Percentiles rank a stretch among this genome's conserved stretches.
Conservation (phyloP, 2,113 vertebrate genomes). For the Colius striatus region DNA sequence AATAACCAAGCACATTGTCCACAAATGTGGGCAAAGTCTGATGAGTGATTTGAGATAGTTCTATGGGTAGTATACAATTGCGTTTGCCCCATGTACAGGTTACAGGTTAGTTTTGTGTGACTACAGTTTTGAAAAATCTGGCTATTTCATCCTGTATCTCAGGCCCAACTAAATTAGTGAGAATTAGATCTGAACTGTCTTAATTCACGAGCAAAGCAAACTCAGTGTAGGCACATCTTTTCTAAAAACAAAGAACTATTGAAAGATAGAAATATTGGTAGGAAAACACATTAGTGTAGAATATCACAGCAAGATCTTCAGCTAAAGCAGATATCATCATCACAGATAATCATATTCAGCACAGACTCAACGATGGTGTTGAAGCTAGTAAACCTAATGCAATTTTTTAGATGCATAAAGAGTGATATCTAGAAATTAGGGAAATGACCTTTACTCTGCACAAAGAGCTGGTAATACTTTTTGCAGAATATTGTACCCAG, state of each 20-base stretch:
- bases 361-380: not conserved
- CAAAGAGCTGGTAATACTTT: not conserved
- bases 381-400: not conserved
- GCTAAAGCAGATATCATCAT: not conserved
- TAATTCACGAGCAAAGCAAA: not conserved
- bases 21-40: not conserved
- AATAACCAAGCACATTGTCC: not conserved
- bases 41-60: not conserved
- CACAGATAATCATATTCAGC: not conserved
- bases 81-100: not conserved
- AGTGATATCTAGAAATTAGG: not conserved
- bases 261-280: not conserved
- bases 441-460: not conserved
- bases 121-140: not conserved
- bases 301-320: not conserved
- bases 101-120: not conserved
- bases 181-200: not conserved
- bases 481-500: not conserved
- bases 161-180: not conserved
- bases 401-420: not conserved
- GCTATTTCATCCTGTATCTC: not conserved
- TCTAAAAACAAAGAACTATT: not conserved
- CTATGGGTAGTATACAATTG: not conserved
- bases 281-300: not conserved
- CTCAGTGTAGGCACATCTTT: not conserved